A percentile compares a stretch with the other conserved stretches of the same genome.
Evolutionary conservation across 1,140 invertebrate species (phyloP).

Genomic region (Saccostrea cuccullata): DNA sequence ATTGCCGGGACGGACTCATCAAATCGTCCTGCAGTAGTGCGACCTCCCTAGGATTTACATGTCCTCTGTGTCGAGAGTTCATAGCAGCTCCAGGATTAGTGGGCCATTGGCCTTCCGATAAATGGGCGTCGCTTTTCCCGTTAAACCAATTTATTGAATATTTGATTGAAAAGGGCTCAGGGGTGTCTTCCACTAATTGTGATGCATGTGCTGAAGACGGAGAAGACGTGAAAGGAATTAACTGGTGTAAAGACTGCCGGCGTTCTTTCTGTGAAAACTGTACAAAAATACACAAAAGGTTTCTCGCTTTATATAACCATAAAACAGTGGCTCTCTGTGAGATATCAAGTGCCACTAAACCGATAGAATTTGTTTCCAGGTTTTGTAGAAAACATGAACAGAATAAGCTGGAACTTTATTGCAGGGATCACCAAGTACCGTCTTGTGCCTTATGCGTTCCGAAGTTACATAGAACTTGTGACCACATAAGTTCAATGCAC

Average conservation of each 20-base stretch:
- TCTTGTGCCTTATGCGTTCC: neutral
- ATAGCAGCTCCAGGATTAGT: neutral
- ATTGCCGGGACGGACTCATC: neutral
- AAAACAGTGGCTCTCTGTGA: neutral
- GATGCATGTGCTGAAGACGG: neutral
- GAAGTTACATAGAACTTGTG: neutral
- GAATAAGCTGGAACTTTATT: neutral
- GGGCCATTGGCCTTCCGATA: neutral
- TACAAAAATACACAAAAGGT: neutral
- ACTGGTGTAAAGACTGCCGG: neutral
- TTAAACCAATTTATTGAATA: neutral
- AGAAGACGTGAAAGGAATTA: neutral
- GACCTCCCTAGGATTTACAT: neutral
- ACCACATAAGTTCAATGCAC: neutral
- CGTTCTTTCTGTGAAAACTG: neutral
- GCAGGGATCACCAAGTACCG: neutral
- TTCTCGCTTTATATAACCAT: neutral
- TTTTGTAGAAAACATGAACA: neutral
- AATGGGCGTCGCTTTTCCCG: neutral
- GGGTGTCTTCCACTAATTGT: neutral
- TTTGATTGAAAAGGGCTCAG: neutral
- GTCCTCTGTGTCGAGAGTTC: neutral
- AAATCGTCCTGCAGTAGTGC: neutral
- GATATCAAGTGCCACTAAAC: neutral
- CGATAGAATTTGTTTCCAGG: neutral